Evolutionary conservation across 2,113 vertebrate species (phyloP), one percentile per base, ranked within the genome.

Genomic region (Callipepla californica): DNA sequence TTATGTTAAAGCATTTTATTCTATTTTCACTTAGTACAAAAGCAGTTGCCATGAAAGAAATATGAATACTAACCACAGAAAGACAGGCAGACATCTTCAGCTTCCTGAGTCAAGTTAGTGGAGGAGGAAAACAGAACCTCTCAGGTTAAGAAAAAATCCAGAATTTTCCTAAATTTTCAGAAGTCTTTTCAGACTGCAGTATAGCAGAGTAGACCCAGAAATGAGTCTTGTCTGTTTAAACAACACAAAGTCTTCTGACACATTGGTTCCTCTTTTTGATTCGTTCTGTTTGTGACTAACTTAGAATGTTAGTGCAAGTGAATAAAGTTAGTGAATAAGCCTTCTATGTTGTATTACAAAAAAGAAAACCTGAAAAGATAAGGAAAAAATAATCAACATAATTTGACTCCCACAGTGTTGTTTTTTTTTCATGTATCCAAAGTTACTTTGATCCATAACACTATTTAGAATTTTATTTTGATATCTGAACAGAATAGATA

Each of bases 1-100:
- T 91, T 94, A 67, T 40, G 32, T 89, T 87, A 87, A 92, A 92
- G 47, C 20, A 67, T 30, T 42, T 91, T 80, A 80, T 75, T 61
- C 87, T 4, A 50, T 89, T 92, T 93, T 92, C 82, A 78, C 47
- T 73, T 30, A 77, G 44, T 80, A 69, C 51, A 77, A n/a, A 32
- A 85, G 65, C 19, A 19, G 38, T 83, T 74, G 93, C 85, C 44
- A 61, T 65, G 63, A 83, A 92, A 85, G 44, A 45, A 36, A 16
- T 76, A 77, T 44, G 26, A 68, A 22, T 44, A 59, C 9, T 25
- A 89, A 59, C 12, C 77, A 38, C 7, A 78, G 34, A 4, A 87
- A 85, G 82, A 75, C 36, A 90, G 13, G 0, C 28, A 59, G 11
- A 79, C 15, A 65, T 93, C 12, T 78, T 79, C 30, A 79, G 26